phyloP scores from a whole-genome alignment of 2,797 vertebrate genomes.

The Anas bahamensis region DNA sequence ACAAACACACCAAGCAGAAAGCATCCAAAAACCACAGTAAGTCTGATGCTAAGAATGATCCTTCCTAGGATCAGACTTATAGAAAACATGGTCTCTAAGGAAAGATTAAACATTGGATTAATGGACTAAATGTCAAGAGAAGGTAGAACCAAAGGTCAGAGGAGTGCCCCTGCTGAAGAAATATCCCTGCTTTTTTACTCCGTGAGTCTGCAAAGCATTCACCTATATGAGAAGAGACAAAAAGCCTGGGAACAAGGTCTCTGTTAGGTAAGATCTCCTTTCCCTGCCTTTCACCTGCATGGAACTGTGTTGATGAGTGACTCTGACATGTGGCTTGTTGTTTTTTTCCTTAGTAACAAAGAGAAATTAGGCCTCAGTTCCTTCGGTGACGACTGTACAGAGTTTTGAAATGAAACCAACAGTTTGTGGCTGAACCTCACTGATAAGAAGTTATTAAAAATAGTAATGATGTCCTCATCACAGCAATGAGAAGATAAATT shows the following conservation, averaged over 20 bases:
- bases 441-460: constrained; percentile 11
- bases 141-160: neutral
- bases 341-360: neutral
- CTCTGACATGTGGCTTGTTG: neutral
- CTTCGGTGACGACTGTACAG: neutral
- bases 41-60: neutral
- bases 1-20: neutral
- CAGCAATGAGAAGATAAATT: constrained; percentile 42
- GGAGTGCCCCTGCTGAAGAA: neutral
- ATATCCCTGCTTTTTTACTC: neutral
- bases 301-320: neutral
- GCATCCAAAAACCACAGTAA: neutral
- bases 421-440: constrained; percentile 9
- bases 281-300: neutral
- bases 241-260: neutral
- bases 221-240: neutral
- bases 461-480: neutral
- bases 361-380: neutral
- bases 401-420: constrained; percentile 6
- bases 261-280: neutral
- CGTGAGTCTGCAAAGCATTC: neutral
- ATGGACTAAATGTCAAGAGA: neutral
- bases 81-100: neutral
- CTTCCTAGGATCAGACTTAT: neutral
- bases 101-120: neutral